Conservation (phyloP, 2,888 invertebrate species). For the Eupithecia pulchellata region DNA sequence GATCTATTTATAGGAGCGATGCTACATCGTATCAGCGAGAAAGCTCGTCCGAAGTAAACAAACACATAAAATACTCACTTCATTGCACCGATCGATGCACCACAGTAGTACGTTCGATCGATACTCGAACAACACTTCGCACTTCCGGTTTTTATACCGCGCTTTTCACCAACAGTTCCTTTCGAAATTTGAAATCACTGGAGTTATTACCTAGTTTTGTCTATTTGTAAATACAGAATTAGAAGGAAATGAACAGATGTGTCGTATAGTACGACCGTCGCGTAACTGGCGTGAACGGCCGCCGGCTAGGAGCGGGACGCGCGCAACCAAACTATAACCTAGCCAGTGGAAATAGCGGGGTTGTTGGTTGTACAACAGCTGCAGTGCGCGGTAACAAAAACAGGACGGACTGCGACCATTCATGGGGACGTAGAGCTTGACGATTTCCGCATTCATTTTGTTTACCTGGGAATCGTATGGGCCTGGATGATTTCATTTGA, state of each 20-base stretch:
- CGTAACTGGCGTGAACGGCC: slow-evolving; percentile 66
- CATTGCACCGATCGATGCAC: slow-evolving; percentile 61
- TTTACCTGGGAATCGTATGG: slow-evolving; percentile 42
- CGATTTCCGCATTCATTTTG: slow-evolving; percentile 71
- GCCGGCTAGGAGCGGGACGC: slow-evolving; percentile 56
- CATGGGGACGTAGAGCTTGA: slow-evolving; percentile 62
- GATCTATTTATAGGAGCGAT: slow-evolving; percentile 55
- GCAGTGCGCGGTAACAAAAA: slow-evolving; percentile 61
- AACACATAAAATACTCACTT: slow-evolving; percentile 63
- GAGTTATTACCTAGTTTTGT: slow-evolving; percentile 16
- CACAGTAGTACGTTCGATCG: slow-evolving; percentile 70
- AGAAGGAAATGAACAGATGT: slow-evolving; percentile 57
- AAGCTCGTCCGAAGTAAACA: slow-evolving; percentile 67
- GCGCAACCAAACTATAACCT: slow-evolving; percentile 80
- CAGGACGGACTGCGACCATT: slow-evolving; percentile 73
- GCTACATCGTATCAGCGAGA: slow-evolving; percentile 54
- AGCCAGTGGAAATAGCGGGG: slow-evolving; percentile 76
- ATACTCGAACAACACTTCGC: slow-evolving; percentile 64
- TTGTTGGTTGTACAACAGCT: slow-evolving; percentile 56
- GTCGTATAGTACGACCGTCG: slow-evolving; percentile 71
- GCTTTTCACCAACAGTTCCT: slow-evolving; percentile 47
- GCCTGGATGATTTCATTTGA: slow-evolving; percentile 14
- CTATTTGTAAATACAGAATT: slow-evolving; percentile 22
- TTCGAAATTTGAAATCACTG: slow-evolving; percentile 39
- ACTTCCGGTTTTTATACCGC: slow-evolving; percentile 65